A percentile compares a stretch with the other conserved stretches of the same genome.
Conservation (phyloP, 2,888 invertebrate species). For the Actias luna region DNA sequence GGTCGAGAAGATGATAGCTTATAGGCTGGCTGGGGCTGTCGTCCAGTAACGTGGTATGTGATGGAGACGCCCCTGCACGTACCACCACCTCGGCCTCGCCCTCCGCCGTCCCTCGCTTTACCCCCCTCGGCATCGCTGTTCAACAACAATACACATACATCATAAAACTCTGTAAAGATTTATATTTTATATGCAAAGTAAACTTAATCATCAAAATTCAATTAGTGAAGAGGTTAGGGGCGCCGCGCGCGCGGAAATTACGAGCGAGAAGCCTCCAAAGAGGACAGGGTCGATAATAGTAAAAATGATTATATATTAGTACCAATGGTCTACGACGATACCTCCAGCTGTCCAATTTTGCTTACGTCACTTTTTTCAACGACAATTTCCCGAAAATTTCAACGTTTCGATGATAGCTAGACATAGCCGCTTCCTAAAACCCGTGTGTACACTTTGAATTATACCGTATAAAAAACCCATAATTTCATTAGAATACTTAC, state of each 20-base stretch:
- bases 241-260: conserved; percentile 78
- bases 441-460: conserved; percentile 45
- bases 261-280: conserved; percentile 69
- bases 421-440: conserved; percentile 59
- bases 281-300: conserved; percentile 72
- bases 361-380: conserved; percentile 74
- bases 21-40: conserved; percentile 80
- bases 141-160: conserved; percentile 39
- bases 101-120: conserved; percentile 81
- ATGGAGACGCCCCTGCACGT: conserved; percentile 78
- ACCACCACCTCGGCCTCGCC: conserved; percentile 78
- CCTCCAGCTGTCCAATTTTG: conserved; percentile 59
- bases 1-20: conserved; percentile 91
- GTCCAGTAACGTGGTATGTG: conserved; percentile 75
- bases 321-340: conserved; percentile 44
- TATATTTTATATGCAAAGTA: conserved; percentile 34
- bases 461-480: conserved; percentile 49
- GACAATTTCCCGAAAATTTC: conserved; percentile 72
- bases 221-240: conserved; percentile 80
- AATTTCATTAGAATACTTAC: conserved; percentile 66
- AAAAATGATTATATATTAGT: conserved; percentile 49
- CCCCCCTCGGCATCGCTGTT: conserved; percentile 83
- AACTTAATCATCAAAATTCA: conserved; percentile 66
- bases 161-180: conserved; percentile 30
- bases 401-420: conserved; percentile 64